Evolutionary conservation across 2,113 vertebrate genomes (phyloP).

Genomic region (Galemys pyrenaicus): DNA sequence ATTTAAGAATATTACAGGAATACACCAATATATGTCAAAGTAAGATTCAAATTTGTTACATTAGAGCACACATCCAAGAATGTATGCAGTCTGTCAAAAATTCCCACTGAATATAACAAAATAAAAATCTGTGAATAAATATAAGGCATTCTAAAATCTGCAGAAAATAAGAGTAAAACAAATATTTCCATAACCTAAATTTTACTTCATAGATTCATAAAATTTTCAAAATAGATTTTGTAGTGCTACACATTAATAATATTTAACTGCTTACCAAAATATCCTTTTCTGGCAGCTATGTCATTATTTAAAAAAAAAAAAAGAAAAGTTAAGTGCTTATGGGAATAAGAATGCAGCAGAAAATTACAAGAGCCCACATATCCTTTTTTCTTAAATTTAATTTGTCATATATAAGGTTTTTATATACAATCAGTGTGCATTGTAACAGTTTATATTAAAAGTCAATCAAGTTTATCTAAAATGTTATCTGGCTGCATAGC

Average conservation of each 20-base stretch:
- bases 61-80: slow-evolving; percentile 51
- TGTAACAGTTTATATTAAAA: slow-evolving; percentile 95
- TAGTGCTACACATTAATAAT: slow-evolving; percentile 42
- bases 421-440: slow-evolving; percentile 96
- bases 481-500: slow-evolving; percentile 98
- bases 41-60: slow-evolving; percentile 41
- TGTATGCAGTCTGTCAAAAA: slow-evolving; percentile 44
- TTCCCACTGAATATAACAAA: slow-evolving; percentile 56
- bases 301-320: slow-evolving; percentile 50
- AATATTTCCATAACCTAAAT: slow-evolving; percentile 31
- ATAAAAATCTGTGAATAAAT: slow-evolving; percentile 64
- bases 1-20: slow-evolving; percentile 23
- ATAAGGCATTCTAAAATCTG: slow-evolving; percentile 52
- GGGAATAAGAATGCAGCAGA: slow-evolving; percentile 81
- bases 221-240: slow-evolving; percentile 55
- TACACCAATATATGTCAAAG: slow-evolving; percentile 35
- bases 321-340: slow-evolving; percentile 56
- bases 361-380: slow-evolving; percentile 84
- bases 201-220: slow-evolving; percentile 49
- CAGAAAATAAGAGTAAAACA: slow-evolving; percentile 46
- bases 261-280: slow-evolving; percentile 63
- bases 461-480: slow-evolving; percentile 91
- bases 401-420: slow-evolving; percentile 95
- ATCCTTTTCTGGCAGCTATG: slow-evolving; percentile 34
- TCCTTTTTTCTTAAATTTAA: slow-evolving; percentile 93